Evolutionary conservation across 2,888 invertebrate genomes (phyloP), one percentile per base, ranked within the genome.

Genomic region (Himalopsyche japonica): DNA sequence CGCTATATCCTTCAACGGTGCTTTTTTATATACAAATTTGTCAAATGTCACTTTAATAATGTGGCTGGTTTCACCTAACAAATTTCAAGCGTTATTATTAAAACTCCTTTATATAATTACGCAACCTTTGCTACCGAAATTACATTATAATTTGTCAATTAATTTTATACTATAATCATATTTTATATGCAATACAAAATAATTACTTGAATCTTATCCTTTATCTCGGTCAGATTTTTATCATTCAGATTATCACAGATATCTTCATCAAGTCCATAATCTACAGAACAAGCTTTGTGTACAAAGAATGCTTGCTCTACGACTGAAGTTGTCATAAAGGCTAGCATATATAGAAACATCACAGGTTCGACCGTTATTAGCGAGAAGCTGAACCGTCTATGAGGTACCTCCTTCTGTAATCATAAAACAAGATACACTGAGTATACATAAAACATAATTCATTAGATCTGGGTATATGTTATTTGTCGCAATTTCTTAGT

Each of bases 281-380:
- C 95, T 0, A 96, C 95, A 0, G 93, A 92, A 88, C 97, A 97
- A 0, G 97, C 94, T 91, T 95, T 95, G 88, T 96, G 93, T 1
- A 96, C 92, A 88, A 96, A 96, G 88, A 96, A 95, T 37, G 95
- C 94, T 89, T 96, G 96, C 88, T 97, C 96, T 47, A 96, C 93
- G 0, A 97, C 96, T 84, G 94, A 94, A 3, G 97, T 97, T 80
- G 94, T 93, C 96, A 96, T 96, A 88, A 94, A 96, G 0, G 97
- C 96, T 92, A 97, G 94, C 97, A 98, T 97, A 89, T 97, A 98
- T 1, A 97, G 91, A 89, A 97, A 96, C 94, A 98, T 94, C 0
- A 96, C 94, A 0, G 98, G 97, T 89, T 98, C 98, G 30, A 98
- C 96, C 0, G 97, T 95, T 82, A 96, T 92, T 37, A 92, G 89